phyloP scores from a whole-genome alignment of 2,888 invertebrate species.

The Agriotes lineatus region DNA sequence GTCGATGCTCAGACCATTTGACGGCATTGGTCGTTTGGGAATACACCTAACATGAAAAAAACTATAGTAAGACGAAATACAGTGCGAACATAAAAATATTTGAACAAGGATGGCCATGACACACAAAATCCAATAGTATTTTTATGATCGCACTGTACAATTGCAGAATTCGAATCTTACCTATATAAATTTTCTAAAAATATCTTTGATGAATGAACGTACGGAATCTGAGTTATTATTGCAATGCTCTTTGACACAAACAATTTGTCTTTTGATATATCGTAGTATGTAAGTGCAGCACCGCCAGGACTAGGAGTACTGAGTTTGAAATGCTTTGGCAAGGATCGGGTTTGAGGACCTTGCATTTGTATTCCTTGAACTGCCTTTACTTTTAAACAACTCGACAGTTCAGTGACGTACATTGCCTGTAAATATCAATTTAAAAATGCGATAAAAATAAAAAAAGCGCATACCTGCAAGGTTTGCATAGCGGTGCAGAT shows the following conservation, averaged over 20 bases:
- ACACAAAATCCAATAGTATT: too few relatives aligned
- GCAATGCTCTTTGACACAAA: constrained; percentile 96
- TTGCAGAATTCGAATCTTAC: too few relatives aligned
- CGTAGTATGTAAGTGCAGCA: constrained; percentile 85
- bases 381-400: constrained; percentile 78
- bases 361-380: constrained; percentile 72
- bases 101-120: too few relatives aligned
- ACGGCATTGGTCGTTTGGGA: constrained; percentile 81
- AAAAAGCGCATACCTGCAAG: constrained; percentile 85
- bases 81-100: too few relatives aligned
- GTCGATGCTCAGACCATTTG: constrained; percentile 80
- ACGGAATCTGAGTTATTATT: constrained; percentile 91
- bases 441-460: too few relatives aligned
- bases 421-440: constrained; percentile 73
- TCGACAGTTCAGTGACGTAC: constrained; percentile 91
- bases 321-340: constrained; percentile 91
- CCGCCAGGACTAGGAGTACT: constrained; percentile 61
- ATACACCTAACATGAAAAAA: constrained; percentile 72
- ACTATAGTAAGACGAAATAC: neutral
- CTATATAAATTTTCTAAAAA: constrained; percentile 91
- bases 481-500: constrained; percentile 97
- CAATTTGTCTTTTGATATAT: constrained; percentile 92
- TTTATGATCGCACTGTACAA: too few relatives aligned
- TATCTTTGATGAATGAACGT: constrained; percentile 86
- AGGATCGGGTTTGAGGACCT: constrained; percentile 82